A percentile compares a stretch with the other conserved stretches of the same genome.
Conservation (phyloP, 35 echinoderm and acorn worm species). For the Hemicentrotus pulcherrimus region DNA sequence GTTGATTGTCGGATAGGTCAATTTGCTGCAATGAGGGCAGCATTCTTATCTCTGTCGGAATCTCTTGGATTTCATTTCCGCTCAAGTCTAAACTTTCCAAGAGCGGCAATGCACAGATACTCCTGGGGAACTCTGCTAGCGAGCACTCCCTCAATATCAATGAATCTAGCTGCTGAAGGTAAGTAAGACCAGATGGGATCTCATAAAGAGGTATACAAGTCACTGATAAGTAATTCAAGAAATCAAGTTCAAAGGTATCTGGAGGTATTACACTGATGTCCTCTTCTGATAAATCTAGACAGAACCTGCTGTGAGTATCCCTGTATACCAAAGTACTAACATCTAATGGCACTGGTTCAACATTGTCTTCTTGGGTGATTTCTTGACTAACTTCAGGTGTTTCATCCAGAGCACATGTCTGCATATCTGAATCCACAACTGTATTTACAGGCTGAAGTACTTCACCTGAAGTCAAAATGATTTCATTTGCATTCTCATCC, state of each 20-base stretch:
- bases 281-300: conserved; percentile 65
- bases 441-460: neutral
- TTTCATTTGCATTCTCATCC: conserved; percentile 28
- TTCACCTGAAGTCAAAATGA: neutral
- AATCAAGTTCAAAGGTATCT: conserved; percentile 58
- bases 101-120: conserved; percentile 58
- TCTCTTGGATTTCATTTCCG: conserved; percentile 72
- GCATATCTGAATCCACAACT: neutral
- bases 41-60: conserved; percentile 53
- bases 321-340: conserved; percentile 44
- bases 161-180: conserved; percentile 60
- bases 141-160: conserved; percentile 68
- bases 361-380: neutral
- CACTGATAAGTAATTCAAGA: conserved; percentile 78
- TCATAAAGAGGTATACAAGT: conserved; percentile 57
- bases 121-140: conserved; percentile 62
- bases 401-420: neutral
- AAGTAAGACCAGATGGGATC: conserved; percentile 54
- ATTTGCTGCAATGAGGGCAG: conserved; percentile 65
- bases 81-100: conserved; percentile 75
- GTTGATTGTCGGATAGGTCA: conserved; percentile 73
- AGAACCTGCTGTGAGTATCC: conserved; percentile 60
- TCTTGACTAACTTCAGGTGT: neutral
- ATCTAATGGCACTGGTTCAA: neutral
- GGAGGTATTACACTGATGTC: conserved; percentile 34